Base-by-base conservation (phyloP, 2,888 invertebrate genomes). In the Acleris cristana region DNA sequence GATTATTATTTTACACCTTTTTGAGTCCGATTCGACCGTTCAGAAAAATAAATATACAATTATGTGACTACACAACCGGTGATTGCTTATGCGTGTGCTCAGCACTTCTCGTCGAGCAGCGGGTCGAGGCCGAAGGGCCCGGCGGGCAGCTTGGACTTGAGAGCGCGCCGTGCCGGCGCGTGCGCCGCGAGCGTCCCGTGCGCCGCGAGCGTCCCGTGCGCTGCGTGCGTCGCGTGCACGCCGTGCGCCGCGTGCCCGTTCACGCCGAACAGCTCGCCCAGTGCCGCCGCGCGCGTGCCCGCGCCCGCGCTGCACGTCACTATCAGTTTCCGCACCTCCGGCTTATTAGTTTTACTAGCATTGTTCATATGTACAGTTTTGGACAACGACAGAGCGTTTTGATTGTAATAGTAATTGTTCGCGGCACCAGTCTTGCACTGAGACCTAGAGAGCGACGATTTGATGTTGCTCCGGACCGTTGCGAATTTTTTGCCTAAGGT, bases 21-120 rank as follows among this genome's bases (percentile, higher is more conserved):
- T 71, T 78, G 83, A 78, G 86, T 86, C 87, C 81, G 81, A 86
- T 88, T 85, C 80, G 83, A 86, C 78, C 81, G 84, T 84, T 85
- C 89, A 90, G 82, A 86, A 88, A 89, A 90, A 90, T 90, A 91
- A 90, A 91, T 92, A 90, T 86, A 91, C 90, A 90, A 83, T 79
- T 82, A 88, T 78, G 84, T 83, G 85, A 87, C 83, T 87, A 90
- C 89, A 89, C 90, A 88, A 89, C 88, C 89, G 78, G 82, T 84
- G 82, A 86, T 86, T 80, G 85, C 83, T 85, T 79, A 76, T 70
- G 62, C 70, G 72, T 34, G 74, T 65, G 76, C 79, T 90, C 86
- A 93, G 83, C 92, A 93, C 82, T 93, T 93, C 76, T 93, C 93
- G 77, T 93, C 93, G 49, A 93, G 85, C 21, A 93, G 82, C 19